Evolutionary conservation across 2,113 vertebrate genomes (phyloP).

Genomic region (Scytalopus superciliaris): DNA sequence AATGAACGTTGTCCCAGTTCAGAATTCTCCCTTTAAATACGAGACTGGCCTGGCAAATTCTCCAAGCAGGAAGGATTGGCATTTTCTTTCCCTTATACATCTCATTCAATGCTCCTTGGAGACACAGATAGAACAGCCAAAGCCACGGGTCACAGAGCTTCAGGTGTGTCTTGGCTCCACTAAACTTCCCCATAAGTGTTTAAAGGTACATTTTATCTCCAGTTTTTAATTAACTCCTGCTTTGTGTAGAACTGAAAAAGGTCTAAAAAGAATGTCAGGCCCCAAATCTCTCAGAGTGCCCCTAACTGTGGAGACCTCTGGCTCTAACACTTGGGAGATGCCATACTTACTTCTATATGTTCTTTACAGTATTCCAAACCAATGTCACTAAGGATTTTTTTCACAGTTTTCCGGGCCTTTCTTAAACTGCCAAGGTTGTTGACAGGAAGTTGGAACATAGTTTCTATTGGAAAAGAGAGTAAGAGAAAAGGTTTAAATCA

Average conservation of each 20-base stretch:
- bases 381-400: conserved; percentile 98
- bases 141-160: neutral
- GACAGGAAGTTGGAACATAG: conserved; percentile 99
- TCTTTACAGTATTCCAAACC: conserved; percentile 98
- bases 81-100: neutral
- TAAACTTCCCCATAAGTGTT: neutral
- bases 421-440: conserved; percentile 99
- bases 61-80: neutral
- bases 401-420: conserved; percentile 98
- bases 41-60: neutral
- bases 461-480: conserved; percentile 83
- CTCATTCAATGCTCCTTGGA: neutral
- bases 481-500: conserved; percentile 67
- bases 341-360: conserved; percentile 91
- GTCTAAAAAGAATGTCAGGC: neutral
- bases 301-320: neutral
- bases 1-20: neutral
- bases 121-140: neutral
- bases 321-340: conserved; percentile 32
- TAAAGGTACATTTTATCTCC: neutral
- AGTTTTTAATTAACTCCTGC: neutral
- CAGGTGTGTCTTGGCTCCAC: neutral
- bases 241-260: neutral
- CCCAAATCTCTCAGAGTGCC: neutral
- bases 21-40: neutral